phyloP scores from a whole-genome alignment of 2,888 invertebrate species.

The Netelia melanura region DNA sequence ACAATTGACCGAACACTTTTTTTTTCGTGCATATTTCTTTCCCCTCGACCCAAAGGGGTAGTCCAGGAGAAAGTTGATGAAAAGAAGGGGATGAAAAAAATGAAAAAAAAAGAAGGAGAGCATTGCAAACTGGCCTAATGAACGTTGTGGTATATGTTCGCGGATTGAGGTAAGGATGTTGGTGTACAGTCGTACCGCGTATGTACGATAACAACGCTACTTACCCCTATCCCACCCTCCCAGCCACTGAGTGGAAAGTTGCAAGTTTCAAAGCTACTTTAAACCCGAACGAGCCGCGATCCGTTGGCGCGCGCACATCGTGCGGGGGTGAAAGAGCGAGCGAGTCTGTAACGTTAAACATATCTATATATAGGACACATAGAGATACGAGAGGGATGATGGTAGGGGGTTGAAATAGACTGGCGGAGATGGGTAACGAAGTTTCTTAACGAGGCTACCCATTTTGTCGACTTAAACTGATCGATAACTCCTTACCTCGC shows the following conservation, averaged over 20 bases:
- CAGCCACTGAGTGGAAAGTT: slow-evolving; percentile 78
- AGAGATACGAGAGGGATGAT: too few relatives aligned
- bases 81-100: slow-evolving; percentile 11
- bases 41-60: neutral
- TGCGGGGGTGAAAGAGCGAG: too few relatives aligned
- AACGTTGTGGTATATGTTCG: slow-evolving; percentile 65
- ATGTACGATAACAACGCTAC: slow-evolving; percentile 72
- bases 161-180: slow-evolving; percentile 24
- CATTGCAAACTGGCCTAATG: slow-evolving; percentile 68
- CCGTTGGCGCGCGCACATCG: slow-evolving; percentile 32
- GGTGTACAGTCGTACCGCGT: slow-evolving; percentile 43
- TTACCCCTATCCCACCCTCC: slow-evolving; percentile 69
- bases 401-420: too few relatives aligned
- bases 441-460: slow-evolving; percentile 82
- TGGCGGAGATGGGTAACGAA: slow-evolving; percentile 76
- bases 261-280: slow-evolving; percentile 82
- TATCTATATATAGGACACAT: too few relatives aligned
- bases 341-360: too few relatives aligned
- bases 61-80: neutral
- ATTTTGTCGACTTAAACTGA: slow-evolving; percentile 81
- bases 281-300: slow-evolving; percentile 69
- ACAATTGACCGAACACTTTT: too few relatives aligned
- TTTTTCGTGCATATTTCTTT: too few relatives aligned
- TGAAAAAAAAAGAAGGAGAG: slow-evolving; percentile 4
- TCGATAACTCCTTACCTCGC: slow-evolving; percentile 81